Evolutionary conservation across 2,797 vertebrate genomes (phyloP).

Genomic region (Gymnoscopelus microlampas): DNA sequence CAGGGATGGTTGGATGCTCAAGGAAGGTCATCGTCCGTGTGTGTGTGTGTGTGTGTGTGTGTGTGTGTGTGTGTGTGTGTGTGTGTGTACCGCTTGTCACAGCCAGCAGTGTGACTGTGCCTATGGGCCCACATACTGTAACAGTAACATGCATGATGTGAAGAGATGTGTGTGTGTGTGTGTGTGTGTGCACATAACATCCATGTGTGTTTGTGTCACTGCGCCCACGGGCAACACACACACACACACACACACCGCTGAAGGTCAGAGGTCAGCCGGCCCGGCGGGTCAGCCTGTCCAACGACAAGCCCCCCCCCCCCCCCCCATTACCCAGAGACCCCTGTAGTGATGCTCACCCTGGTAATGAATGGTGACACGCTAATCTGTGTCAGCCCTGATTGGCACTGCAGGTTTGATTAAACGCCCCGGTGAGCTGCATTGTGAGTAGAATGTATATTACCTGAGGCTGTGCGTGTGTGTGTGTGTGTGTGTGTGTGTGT

Average conservation of each 20-base stretch:
- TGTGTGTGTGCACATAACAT: background rate
- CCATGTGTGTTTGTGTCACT: slow-evolving; percentile 3
- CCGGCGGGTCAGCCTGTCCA: slow-evolving; percentile 6
- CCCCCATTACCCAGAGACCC: slow-evolving; percentile 38
- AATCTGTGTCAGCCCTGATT: slow-evolving; percentile 76
- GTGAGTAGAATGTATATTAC: slow-evolving; percentile 56
- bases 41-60: slow-evolving; percentile 25
- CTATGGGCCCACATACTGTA: background rate
- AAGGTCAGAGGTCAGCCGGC: slow-evolving; percentile 46
- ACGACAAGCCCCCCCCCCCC: slow-evolving; percentile 2
- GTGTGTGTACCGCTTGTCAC: slow-evolving; percentile 13
- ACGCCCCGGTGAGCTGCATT: slow-evolving; percentile 52
- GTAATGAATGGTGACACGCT: slow-evolving; percentile 76
- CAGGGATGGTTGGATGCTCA: slow-evolving; percentile 79
- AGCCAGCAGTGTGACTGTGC: background rate
- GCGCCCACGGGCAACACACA: background rate
- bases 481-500: slow-evolving; percentile 28
- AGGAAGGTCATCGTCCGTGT: slow-evolving; percentile 79
- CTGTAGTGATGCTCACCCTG: slow-evolving; percentile 52
- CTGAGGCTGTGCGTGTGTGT: slow-evolving; percentile 10
- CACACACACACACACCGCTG: background rate
- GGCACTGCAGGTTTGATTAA: slow-evolving; percentile 76
- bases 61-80: slow-evolving; percentile 16
- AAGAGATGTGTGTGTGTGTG: slow-evolving; percentile 18
- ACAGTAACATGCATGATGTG: slow-evolving; percentile 20